phyloP scores from a whole-genome alignment of 1,140 invertebrate genomes.

The Drosophila busckii region DNA sequence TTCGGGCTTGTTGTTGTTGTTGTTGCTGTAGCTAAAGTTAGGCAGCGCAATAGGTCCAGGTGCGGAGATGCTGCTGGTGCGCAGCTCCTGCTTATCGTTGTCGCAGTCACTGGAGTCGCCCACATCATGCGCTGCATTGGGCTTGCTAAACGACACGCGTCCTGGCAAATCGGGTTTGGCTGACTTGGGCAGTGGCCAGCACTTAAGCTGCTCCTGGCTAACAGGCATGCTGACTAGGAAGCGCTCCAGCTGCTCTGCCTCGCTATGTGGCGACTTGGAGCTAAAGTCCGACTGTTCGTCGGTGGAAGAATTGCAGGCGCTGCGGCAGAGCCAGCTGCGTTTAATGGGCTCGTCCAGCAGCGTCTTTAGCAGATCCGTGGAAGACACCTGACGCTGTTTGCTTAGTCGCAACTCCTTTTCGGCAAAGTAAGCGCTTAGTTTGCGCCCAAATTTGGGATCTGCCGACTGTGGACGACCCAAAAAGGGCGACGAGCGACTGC shows the following conservation, averaged over 20 bases:
- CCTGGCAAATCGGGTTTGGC: slow-evolving; percentile 73
- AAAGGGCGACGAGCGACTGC: slow-evolving; percentile 63
- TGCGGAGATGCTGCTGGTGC: slow-evolving; percentile 51
- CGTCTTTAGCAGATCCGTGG: slow-evolving; percentile 66
- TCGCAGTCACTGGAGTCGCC: slow-evolving; percentile 73
- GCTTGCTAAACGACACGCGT: slow-evolving; percentile 71
- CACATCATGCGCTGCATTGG: slow-evolving; percentile 42
- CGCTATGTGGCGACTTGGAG: slow-evolving; percentile 40
- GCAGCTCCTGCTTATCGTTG: slow-evolving; percentile 58
- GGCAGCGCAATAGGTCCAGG: slow-evolving; percentile 51
- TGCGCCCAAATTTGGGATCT: slow-evolving; percentile 63
- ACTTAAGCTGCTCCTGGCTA: slow-evolving; percentile 32
- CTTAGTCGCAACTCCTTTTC: slow-evolving; percentile 44
- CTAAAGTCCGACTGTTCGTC: slow-evolving; percentile 62
- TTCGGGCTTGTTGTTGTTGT: slow-evolving; percentile 23
- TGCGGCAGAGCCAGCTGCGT: slow-evolving; percentile 66
- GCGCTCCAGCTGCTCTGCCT: slow-evolving; percentile 47
- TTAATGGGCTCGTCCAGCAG: slow-evolving; percentile 73
- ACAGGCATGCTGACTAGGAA: slow-evolving; percentile 47
- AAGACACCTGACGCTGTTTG: slow-evolving; percentile 57
- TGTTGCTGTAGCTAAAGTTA: slow-evolving; percentile 24
- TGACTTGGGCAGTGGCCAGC: slow-evolving; percentile 30
- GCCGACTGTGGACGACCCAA: slow-evolving; percentile 69
- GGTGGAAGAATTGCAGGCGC: slow-evolving; percentile 53
- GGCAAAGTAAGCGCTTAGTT: slow-evolving; percentile 38